phyloP scores from a whole-genome alignment of 1,140 invertebrate genomes.

The Sipha flava region DNA sequence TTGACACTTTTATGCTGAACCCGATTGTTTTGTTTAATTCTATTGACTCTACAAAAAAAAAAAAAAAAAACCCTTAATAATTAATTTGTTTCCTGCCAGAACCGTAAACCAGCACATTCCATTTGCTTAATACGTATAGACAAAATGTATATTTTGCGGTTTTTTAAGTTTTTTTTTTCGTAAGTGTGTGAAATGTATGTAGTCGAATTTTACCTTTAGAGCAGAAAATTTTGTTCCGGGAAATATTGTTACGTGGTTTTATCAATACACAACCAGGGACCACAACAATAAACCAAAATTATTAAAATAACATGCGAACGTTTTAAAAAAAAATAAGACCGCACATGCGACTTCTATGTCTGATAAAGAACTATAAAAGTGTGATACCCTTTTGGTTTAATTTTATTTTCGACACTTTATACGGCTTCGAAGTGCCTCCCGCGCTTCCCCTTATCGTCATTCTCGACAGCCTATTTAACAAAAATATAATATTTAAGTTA shows the following conservation, averaged over 20 bases:
- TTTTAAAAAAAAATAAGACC: not conserved
- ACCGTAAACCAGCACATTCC: not conserved
- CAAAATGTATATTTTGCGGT: conserved; percentile 7
- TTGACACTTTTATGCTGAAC: not conserved
- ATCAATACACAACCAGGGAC: not conserved
- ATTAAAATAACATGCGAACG: not conserved
- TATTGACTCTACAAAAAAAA: not conserved
- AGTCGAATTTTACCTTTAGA: not conserved
- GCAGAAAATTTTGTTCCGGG: not conserved
- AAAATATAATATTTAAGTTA: too few relatives aligned
- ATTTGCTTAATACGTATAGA: not conserved
- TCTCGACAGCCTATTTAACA: too few relatives aligned
- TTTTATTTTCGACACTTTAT: not conserved
- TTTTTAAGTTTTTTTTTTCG: too few relatives aligned
- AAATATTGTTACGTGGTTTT: not conserved
- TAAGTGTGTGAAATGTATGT: too few relatives aligned
- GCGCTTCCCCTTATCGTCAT: too few relatives aligned
- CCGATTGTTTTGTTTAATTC: not conserved
- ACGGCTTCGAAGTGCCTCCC: not conserved
- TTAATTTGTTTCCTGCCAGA: not conserved
- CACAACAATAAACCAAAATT: not conserved
- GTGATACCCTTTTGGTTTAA: not conserved
- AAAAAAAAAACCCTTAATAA: not conserved
- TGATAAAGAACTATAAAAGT: not conserved
- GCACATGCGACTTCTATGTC: not conserved